These are phyloP conservation scores for Psilanteris sp. DNA, from an alignment of 1,140 invertebrate genomes.

Conservation along the genomic window DNA sequence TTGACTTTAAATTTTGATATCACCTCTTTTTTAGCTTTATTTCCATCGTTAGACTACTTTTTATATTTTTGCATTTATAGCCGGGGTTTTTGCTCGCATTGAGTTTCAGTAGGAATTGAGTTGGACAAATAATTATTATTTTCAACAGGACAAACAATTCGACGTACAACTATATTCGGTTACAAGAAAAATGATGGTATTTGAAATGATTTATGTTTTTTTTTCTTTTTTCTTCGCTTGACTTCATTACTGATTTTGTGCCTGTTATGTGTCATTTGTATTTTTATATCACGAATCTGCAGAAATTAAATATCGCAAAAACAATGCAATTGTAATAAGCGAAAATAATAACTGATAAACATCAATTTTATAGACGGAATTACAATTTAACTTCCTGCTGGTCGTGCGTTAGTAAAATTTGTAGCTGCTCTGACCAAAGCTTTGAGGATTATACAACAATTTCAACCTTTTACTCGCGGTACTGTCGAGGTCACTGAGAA, in stretches of 20 bases:
- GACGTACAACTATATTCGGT: constrained; percentile 17
- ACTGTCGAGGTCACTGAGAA: constrained; percentile 44
- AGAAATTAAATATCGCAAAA: neutral
- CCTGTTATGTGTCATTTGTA: too few species aligned
- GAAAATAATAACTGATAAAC: neutral
- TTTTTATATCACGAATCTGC: neutral
- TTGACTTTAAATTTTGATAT: constrained; percentile 34
- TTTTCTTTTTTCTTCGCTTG: too few species aligned
- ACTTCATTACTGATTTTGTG: too few species aligned
- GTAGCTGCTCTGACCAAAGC: constrained; percentile 31
- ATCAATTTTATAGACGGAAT: constrained; percentile 1
- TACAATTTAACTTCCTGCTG: constrained; percentile 26
- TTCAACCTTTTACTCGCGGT: constrained; percentile 39
- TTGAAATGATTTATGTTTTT: too few species aligned
- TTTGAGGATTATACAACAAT: constrained; percentile 54
- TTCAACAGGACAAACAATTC: constrained; percentile 18
- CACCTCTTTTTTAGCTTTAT: constrained; percentile 26
- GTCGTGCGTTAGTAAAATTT: constrained; percentile 20
- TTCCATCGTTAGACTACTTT: constrained; percentile 7
- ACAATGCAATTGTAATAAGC: neutral
- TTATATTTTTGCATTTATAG: constrained; percentile 31
- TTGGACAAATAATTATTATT: constrained; percentile 54
- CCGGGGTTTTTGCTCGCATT: constrained; percentile 2
- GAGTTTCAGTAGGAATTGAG: constrained; percentile 3
- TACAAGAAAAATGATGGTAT: constrained; percentile 37